Base-by-base conservation (phyloP, 2,888 invertebrate genomes). In the Drosophila siamana region DNA sequence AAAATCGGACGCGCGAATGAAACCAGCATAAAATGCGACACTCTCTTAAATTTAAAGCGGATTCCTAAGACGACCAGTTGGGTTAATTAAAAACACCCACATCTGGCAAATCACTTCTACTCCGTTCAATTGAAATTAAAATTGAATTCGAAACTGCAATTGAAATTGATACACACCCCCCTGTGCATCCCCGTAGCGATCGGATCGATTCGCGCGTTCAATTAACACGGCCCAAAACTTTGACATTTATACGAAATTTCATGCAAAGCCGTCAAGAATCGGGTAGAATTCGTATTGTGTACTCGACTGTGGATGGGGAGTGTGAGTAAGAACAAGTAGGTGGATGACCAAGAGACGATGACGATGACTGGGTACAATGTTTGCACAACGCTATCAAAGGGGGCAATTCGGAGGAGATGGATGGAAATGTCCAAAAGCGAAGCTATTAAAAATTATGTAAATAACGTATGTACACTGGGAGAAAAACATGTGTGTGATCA, bases 371-470 rank as follows among this genome's bases (percentile, higher is more conserved):
- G 33, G 41, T 26, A 47, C 46, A 73, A 48, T 80, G 80, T 84
- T 80, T 84, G 81, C 85, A 63, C 65, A 84, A 47, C 57, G 55
- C 69, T 64, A 61, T 69, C 55, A 54, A 50, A 64, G 57, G 67
- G 41, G 72, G 61, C 30, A 44, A 62, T 56, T 56, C 65, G 41
- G 81, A 63, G 64, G 59, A 68, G 81, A 36, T 62, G 15, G 36
- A 38, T 13, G 15, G 59, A 68, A 78, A 36, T 54, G 54, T 44
- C 54, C 43, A 36, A 38, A 24, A 55, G 69, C 59, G 62, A 78
- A 64, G 86, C 83, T 83, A 86, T 83, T 83, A 83, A 83, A 83
- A 83, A 81, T 79, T 83, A 83, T 86, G 86, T 84, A 83, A 83
- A 83, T 84, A 86, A 16, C 47, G 52, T 67, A 16, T 30, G 26